phyloP scores from a whole-genome alignment of 2,113 vertebrate genomes.

The Triplophysa dalaica region DNA sequence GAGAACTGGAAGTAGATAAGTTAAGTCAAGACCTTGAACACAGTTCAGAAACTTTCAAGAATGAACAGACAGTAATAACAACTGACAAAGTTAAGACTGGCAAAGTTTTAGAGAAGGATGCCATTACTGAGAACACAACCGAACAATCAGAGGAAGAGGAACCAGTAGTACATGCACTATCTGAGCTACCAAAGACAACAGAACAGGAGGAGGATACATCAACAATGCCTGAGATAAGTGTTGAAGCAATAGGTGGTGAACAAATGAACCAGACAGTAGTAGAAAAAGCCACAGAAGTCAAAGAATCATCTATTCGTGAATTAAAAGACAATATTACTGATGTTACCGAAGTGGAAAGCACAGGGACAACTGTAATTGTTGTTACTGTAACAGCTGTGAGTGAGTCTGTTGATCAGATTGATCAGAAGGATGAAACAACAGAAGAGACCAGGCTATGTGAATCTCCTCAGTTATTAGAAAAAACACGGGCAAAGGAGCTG shows the following conservation, averaged over 20 bases:
- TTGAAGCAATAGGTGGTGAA: conserved; percentile 34
- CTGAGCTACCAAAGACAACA: background rate
- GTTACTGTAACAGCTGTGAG: background rate
- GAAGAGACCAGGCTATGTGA: background rate
- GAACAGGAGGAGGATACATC: conserved; percentile 2
- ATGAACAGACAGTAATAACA: conserved; percentile 2
- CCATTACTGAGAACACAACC: conserved; percentile 20
- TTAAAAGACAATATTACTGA: background rate
- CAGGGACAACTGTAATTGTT: conserved; percentile 21
- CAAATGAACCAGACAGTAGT: background rate
- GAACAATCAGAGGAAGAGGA: conserved; percentile 14
- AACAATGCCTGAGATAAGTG: background rate
- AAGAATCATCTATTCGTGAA: conserved; percentile 2
- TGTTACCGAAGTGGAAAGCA: background rate
- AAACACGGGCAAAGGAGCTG: background rate
- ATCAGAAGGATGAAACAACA: conserved; percentile 4
- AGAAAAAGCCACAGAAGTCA: background rate
- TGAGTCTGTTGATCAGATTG: background rate
- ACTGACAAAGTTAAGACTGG: conserved; percentile 12
- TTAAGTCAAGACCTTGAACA: background rate
- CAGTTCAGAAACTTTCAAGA: background rate
- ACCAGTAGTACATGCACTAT: conserved; percentile 13
- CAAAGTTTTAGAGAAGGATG: conserved; percentile 5
- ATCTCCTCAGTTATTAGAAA: background rate
- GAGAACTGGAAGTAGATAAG: conserved; percentile 23